Base-by-base conservation (phyloP, 2,888 invertebrate species). In the Drosophila mayaguana region DNA sequence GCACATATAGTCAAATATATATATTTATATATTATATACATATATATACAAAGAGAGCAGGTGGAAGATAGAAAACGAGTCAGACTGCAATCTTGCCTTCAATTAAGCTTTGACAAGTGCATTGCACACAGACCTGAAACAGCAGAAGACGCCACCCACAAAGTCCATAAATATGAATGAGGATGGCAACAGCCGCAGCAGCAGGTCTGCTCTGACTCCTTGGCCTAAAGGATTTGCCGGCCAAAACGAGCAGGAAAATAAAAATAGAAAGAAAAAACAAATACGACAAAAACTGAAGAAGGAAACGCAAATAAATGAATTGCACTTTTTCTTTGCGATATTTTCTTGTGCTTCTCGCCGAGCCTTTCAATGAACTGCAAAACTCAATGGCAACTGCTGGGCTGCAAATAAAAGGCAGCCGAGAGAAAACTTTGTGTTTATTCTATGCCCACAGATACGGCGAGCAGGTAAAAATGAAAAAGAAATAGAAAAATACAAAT, bases 81-180 rank as follows among this genome's bases (percentile, higher is more conserved):
- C 81, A 69, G 72, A 77, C 76, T 85, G 83, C 83, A 87, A 83
- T 83, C 88, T 90, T 91, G 91, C 90, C 91, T 91, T 91, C 91
- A 91, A 91, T 91, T 91, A 91, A 91, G 91, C 91, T 90, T 90
- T 90, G 91, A 90, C 90, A 90, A 91, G 91, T 91, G 90, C 91
- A 91, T 68, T 80, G 89, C 88, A 91, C 75, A 88, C 87, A 83
- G 71, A 56, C 67, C 57, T 28, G 53, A 61, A 55, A 40, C 14
- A 22, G 68, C 69, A 71, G 63, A 70, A 69, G 68, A 72, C 53
- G 57, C 40, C 65, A 60, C 70, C 81, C 82, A 85, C 80, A 81
- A 87, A 81, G 81, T 71, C 75, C 75, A 87, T 89, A 88, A 81
- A 89, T 89, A 84, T 86, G 89, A 87, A 86, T 87, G 87, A 83